phyloP scores from a whole-genome alignment of 2,113 vertebrate genomes.

The Strigops habroptila region DNA sequence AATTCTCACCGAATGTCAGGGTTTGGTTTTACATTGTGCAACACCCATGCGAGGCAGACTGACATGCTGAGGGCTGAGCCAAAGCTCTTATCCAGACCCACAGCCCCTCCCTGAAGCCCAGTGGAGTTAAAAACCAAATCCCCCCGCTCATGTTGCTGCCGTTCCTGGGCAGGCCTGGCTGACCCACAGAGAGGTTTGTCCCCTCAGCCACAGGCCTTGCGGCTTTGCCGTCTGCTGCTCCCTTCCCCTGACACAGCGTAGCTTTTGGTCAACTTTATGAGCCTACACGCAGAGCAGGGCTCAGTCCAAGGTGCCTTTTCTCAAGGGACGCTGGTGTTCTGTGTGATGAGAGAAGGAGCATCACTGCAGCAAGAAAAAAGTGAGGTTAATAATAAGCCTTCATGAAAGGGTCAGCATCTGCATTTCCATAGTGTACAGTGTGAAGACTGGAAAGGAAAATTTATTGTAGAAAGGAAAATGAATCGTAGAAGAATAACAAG shows the following conservation, averaged over 20 bases:
- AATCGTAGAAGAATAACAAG: background rate
- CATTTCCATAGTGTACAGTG: background rate
- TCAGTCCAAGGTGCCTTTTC: background rate
- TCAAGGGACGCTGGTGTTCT: accelerated
- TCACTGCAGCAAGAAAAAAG: background rate
- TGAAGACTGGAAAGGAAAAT: background rate
- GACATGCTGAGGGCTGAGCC: accelerated
- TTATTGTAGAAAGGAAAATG: background rate
- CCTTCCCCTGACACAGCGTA: accelerated
- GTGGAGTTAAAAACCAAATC: background rate
- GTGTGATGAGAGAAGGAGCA: background rate
- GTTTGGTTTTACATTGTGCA: background rate
- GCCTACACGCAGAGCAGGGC: background rate
- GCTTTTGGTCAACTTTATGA: background rate
- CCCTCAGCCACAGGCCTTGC: accelerated
- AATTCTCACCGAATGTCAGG: accelerated
- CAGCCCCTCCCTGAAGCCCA: accelerated
- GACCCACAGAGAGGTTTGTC: background rate
- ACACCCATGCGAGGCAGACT: background rate
- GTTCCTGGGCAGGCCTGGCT: accelerated
- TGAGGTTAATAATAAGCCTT: background rate
- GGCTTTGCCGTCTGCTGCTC: background rate
- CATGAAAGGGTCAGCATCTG: background rate
- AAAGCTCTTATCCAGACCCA: background rate
- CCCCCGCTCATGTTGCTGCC: accelerated